These are phyloP conservation scores for Seira sanloemensis DNA, from an alignment of 2,888 invertebrate species.

Conservation along the genomic window DNA sequence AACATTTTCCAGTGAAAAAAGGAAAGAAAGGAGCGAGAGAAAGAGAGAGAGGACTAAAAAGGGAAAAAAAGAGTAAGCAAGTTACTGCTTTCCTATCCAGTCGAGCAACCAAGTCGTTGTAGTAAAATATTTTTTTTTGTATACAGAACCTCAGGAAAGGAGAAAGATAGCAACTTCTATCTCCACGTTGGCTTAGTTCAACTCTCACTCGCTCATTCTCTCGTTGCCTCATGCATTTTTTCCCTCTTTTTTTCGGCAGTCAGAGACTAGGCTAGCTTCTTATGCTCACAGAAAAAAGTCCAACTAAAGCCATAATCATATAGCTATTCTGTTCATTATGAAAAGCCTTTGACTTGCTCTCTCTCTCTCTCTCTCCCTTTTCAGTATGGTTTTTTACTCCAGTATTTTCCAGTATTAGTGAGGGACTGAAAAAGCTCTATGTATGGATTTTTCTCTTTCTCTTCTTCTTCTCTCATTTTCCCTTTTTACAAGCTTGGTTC, in stretches of 20 bases:
- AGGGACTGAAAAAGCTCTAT: conserved; percentile 20
- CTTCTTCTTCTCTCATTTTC: not conserved
- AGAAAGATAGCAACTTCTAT: conserved; percentile 4
- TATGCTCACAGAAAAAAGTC: conserved; percentile 19
- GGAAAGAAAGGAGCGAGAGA: not conserved
- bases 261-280: conserved; percentile 9
- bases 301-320: conserved; percentile 45
- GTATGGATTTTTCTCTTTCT: conserved; percentile 41
- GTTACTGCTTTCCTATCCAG: conserved; percentile 6
- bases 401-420: conserved; percentile 20
- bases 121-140: conserved; percentile 14
- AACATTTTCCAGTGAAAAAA: conserved; percentile 6
- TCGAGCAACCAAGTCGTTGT: not conserved
- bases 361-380: conserved; percentile 35
- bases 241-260: conserved; percentile 9
- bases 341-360: conserved; percentile 49
- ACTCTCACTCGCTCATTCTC: conserved; percentile 1
- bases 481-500: conserved; percentile 15
- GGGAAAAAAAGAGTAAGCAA: not conserved
- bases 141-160: not conserved
- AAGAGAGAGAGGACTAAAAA: not conserved
- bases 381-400: conserved; percentile 16
- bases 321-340: conserved; percentile 55
- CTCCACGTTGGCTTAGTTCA: not conserved
- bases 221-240: conserved; percentile 4